Evolutionary conservation across 2,888 invertebrate species (phyloP).

Genomic region (Trissoscelio sp.): DNA sequence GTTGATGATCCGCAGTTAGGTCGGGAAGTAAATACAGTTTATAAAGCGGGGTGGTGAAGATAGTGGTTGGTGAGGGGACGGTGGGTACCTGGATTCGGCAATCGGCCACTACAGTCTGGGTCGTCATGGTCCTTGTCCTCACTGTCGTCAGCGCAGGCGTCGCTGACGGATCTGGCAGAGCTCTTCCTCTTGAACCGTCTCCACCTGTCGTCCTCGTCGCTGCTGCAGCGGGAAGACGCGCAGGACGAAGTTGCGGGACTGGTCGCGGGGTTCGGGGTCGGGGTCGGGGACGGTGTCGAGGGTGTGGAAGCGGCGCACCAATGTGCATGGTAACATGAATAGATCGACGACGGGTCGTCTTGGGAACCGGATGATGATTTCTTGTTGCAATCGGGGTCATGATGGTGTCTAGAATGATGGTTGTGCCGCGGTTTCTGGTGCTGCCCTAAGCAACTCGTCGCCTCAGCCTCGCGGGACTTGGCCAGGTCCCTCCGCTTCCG

Average conservation of each 20-base stretch:
- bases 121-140: constrained; percentile 71
- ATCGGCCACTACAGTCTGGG: constrained; percentile 80
- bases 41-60: constrained; percentile 61
- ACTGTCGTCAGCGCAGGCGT: constrained; percentile 71
- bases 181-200: constrained; percentile 55
- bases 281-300: constrained; percentile 76
- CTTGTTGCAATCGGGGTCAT: constrained; percentile 79
- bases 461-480: constrained; percentile 73
- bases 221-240: constrained; percentile 79
- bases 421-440: constrained; percentile 78
- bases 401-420: constrained; percentile 78
- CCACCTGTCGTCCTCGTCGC: constrained; percentile 77
- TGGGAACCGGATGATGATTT: constrained; percentile 78
- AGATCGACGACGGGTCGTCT: constrained; percentile 78
- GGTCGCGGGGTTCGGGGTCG: constrained; percentile 77
- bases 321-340: constrained; percentile 82
- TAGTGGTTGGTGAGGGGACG: constrained; percentile 71
- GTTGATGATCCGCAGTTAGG: constrained; percentile 70
- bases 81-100: constrained; percentile 83
- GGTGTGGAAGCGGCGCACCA: constrained; percentile 81
- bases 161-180: constrained; percentile 73
- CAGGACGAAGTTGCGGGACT: constrained; percentile 77
- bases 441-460: constrained; percentile 80
- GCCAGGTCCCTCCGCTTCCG: constrained; percentile 80
- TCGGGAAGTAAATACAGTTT: constrained; percentile 55